phyloP scores from a whole-genome alignment of 2,888 invertebrate species.

The Steinernema carpocapsae region DNA sequence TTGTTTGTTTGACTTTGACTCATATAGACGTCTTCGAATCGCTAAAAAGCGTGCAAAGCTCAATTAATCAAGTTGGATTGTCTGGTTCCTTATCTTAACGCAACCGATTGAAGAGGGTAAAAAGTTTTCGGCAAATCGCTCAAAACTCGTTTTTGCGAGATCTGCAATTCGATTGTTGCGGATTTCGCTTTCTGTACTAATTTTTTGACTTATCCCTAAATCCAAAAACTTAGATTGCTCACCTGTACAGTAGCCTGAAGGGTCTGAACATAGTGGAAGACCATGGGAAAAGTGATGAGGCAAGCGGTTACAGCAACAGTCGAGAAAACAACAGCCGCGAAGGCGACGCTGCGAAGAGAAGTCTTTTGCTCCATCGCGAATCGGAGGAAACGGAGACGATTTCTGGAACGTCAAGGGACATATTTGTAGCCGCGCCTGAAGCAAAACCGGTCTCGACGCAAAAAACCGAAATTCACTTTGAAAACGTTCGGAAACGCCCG shows the following conservation, averaged over 20 bases:
- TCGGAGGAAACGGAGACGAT: conserved; percentile 18
- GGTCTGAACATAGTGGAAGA: conserved; percentile 69
- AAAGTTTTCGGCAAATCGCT: not conserved
- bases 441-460: conserved; percentile 23
- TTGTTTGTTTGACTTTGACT: too few species aligned
- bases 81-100: not conserved
- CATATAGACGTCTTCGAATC: too few species aligned
- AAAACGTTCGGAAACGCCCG: conserved; percentile 24
- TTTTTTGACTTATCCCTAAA: too few species aligned
- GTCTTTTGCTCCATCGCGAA: conserved; percentile 30
- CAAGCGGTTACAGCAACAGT: conserved; percentile 68
- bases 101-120: not conserved
- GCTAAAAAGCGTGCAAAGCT: too few species aligned
- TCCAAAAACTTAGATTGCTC: not conserved
- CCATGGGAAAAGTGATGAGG: conserved; percentile 67
- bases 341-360: conserved; percentile 65
- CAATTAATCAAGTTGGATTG: not conserved
- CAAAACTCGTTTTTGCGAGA: not conserved
- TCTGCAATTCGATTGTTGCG: too few species aligned
- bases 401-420: not conserved
- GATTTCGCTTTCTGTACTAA: too few species aligned
- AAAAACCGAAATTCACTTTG: not conserved
- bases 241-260: conserved; percentile 68
- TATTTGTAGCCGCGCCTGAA: not conserved
- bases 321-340: conserved; percentile 67